These are phyloP conservation scores for Lithosia quadra DNA, from an alignment of 2,888 invertebrate genomes.

Conservation along the genomic window DNA sequence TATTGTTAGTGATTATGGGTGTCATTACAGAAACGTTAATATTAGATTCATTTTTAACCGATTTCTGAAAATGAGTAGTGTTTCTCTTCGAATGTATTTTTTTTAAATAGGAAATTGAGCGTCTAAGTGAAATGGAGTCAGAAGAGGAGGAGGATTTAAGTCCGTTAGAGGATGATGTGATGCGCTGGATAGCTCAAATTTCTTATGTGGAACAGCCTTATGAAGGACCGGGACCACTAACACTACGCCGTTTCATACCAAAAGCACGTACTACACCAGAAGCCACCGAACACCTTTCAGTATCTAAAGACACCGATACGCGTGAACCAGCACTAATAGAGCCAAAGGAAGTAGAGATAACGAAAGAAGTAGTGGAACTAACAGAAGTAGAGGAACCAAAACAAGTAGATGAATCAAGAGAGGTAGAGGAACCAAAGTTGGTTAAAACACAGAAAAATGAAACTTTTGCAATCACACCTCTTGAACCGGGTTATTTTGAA, in stretches of 20 bases:
- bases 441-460: constrained; percentile 35
- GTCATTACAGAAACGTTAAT: too few species aligned
- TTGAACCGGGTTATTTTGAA: constrained; percentile 65
- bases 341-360: background rate
- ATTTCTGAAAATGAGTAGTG: too few species aligned
- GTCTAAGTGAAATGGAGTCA: constrained; percentile 62
- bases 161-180: constrained; percentile 51
- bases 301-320: constrained; percentile 10
- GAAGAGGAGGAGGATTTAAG: constrained; percentile 39
- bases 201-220: constrained; percentile 43
- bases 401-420: background rate
- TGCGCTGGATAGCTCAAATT: constrained; percentile 51
- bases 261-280: constrained; percentile 18
- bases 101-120: constrained; percentile 65
- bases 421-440: background rate
- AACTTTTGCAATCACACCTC: constrained; percentile 66
- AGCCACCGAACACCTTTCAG: constrained; percentile 10
- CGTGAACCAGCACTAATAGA: constrained; percentile 6
- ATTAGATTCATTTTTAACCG: too few species aligned
- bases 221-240: constrained; percentile 7
- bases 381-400: too few species aligned
- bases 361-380: background rate
- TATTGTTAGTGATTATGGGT: too few species aligned
- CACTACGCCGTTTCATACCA: constrained; percentile 13
- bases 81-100: too few species aligned